Base-by-base conservation (phyloP, 2,888 invertebrate genomes). In the Drosophila formosana region DNA sequence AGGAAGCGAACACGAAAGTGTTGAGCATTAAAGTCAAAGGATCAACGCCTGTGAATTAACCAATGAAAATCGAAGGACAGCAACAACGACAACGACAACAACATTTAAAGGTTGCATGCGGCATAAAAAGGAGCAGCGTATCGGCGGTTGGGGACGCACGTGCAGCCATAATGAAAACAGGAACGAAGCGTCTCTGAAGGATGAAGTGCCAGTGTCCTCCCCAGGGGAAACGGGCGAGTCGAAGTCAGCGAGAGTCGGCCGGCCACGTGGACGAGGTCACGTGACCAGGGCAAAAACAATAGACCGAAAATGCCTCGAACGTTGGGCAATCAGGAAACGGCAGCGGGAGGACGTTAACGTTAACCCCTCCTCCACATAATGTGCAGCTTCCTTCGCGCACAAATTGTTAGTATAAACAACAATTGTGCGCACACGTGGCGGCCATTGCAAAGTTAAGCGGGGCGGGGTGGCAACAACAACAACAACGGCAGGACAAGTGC, bases 391-490 rank as follows among this genome's bases (percentile, higher is more conserved):
- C 78, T 55, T 72, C 52, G 69, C 76, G 82, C 89, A 87, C 91
- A 90, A 90, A 90, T 90, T 90, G 86, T 91, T 91, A 88, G 90
- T 84, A 90, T 91, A 91, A 91, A 91, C 91, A 91, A 90, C 86
- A 89, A 90, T 90, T 91, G 91, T 75, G 75, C 80, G 68, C 66
- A 61, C 91, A 90, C 91, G 91, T 90, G 91, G 43, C 90, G 64
- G 74, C 83, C 85, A 78, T 77, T 78, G 83, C 75, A 39, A 52
- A 65, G 67, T 67, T 52, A 58, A 66, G 64, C 46, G 70, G 51
- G 34, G 66, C 50, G n/a, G n/a, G n/a, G n/a, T n/a, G n/a, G n/a
- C n/a, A n/a, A n/a, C n/a, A n/a, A n/a, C n/a, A 7, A 9, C 9
- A 3, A 8, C n/a, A 18, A 18, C 30, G 28, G 47, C 43, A 57